phyloP scores from a whole-genome alignment of 2,888 invertebrate species.

The Epinotia demarniana region DNA sequence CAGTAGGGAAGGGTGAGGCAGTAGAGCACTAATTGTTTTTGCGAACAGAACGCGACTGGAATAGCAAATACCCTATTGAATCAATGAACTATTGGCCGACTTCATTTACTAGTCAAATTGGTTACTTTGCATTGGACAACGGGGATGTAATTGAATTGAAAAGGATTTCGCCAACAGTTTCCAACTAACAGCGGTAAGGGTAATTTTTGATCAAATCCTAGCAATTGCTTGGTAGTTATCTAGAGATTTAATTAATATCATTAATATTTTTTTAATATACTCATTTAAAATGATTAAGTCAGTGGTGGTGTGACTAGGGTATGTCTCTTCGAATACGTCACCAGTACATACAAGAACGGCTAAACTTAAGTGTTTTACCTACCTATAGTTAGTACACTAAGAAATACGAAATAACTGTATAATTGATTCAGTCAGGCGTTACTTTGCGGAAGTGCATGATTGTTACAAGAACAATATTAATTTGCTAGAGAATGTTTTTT shows the following conservation, averaged over 20 bases:
- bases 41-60: slow-evolving; percentile 18
- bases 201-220: neutral
- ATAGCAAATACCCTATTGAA: slow-evolving; percentile 22
- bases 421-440: no score
- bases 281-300: neutral
- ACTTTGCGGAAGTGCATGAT: no score
- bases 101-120: slow-evolving; percentile 17
- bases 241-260: neutral
- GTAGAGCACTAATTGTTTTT: slow-evolving; percentile 20
- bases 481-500: no score
- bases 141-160: slow-evolving; percentile 8
- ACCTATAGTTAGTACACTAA: no score
- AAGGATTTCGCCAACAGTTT: slow-evolving; percentile 9
- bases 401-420: no score
- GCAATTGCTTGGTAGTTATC: neutral
- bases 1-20: neutral
- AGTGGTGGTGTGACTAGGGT: no score
- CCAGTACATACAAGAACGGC: no score
- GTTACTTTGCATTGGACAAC: slow-evolving; percentile 24
- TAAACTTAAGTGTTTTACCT: no score
- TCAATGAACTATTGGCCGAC: slow-evolving; percentile 27
- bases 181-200: neutral
- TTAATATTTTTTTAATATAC: neutral
- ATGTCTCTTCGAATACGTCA: no score
- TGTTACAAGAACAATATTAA: no score